Conservation (phyloP, 1,140 invertebrate species). For the Oreohelix idahoensis region DNA sequence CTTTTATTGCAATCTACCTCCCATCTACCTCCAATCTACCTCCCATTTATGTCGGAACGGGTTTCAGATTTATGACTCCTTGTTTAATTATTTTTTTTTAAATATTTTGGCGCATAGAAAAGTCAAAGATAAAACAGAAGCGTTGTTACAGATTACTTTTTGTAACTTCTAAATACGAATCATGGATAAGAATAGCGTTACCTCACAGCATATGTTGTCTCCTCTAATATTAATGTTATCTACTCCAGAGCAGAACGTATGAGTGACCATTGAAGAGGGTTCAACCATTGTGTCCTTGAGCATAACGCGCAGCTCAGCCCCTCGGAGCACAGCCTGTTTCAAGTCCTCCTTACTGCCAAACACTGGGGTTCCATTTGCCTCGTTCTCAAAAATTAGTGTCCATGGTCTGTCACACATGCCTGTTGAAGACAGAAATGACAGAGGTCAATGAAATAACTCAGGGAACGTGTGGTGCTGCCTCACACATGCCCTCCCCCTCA, state of each 20-base stretch:
- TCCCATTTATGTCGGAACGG: too few species aligned
- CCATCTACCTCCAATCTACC: too few species aligned
- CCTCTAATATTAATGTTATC: constrained; percentile 48
- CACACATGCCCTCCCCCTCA: neutral
- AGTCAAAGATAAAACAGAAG: too few species aligned
- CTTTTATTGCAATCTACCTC: too few species aligned
- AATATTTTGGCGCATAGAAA: too few species aligned
- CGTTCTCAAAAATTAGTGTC: constrained; percentile 38
- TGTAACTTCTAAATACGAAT: too few species aligned
- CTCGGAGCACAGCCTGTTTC: constrained; percentile 39
- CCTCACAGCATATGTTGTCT: constrained; percentile 45
- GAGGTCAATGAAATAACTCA: too few species aligned
- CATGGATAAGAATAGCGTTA: too few species aligned
- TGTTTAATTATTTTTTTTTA: too few species aligned
- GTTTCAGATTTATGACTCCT: too few species aligned
- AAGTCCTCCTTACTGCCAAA: constrained; percentile 33
- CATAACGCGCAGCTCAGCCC: constrained; percentile 76
- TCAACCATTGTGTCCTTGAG: constrained; percentile 75
- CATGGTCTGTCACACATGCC: constrained; percentile 33
- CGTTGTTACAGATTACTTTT: too few species aligned
- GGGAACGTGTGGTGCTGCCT: neutral
- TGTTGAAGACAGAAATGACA: neutral
- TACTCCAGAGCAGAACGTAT: constrained; percentile 37
- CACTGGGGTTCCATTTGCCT: constrained; percentile 27
- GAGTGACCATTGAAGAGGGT: constrained; percentile 29